Evolutionary conservation across 37 sponge, comb jelly and placozoan species (phyloP).

Genomic region (Ephydatia muelleri): DNA sequence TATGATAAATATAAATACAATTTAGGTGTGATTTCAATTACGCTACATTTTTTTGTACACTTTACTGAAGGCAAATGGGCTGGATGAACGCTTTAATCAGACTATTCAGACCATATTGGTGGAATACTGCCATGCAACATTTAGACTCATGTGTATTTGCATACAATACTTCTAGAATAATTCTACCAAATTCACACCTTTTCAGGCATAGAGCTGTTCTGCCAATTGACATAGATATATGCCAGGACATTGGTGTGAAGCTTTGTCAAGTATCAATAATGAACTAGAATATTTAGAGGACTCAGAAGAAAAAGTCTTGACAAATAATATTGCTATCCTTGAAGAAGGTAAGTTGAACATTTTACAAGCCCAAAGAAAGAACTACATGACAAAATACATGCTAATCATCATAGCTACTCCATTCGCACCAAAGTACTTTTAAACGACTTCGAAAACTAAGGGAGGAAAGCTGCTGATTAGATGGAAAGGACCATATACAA

Average conservation of each 20-base stretch:
- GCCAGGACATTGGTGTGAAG: no score
- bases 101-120: constrained; percentile 4
- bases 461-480: constrained; percentile 43
- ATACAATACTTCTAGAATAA: constrained; percentile 22
- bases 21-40: no score
- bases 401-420: background rate
- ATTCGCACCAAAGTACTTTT: constrained; percentile 47
- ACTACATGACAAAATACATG: constrained; percentile 31
- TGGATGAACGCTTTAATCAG: constrained; percentile 32
- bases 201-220: constrained; percentile 23
- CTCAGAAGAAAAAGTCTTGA: background rate
- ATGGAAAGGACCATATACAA: no score
- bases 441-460: constrained; percentile 43
- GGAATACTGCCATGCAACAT: background rate
- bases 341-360: background rate
- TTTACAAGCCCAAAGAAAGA: constrained; percentile 36
- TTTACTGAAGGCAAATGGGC: constrained; percentile 22
- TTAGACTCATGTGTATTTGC: constrained; percentile 31
- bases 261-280: no score
- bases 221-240: constrained; percentile 29
- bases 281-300: no score
- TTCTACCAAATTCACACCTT: background rate
- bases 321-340: no score
- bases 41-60: background rate
- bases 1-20: no score